Evolutionary conservation across 2,797 vertebrate genomes (phyloP).

Genomic region (Muscicapa comitata): DNA sequence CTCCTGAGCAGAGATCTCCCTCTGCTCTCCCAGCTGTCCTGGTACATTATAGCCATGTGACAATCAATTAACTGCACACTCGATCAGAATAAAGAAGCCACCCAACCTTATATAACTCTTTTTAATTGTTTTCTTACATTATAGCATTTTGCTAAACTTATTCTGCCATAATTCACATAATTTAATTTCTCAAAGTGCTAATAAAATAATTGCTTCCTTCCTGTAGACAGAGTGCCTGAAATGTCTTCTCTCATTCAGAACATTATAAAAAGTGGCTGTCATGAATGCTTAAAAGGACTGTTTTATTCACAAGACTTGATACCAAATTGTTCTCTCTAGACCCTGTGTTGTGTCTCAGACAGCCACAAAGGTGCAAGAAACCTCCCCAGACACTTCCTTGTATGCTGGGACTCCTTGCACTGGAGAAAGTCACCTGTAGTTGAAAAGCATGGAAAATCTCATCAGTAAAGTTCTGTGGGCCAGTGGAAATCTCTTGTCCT

Average conservation of each 20-base stretch:
- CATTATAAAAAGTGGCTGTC: conserved; percentile 67
- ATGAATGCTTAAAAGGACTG: conserved; percentile 63
- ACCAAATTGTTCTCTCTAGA: conserved; percentile 50
- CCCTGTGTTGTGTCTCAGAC: not conserved
- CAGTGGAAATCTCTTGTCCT: not conserved
- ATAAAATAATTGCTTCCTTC: conserved; percentile 83
- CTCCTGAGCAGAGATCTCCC: conserved; percentile 4
- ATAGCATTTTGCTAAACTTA: conserved; percentile 75
- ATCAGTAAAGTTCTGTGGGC: not conserved
- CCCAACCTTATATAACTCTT: conserved; percentile 78
- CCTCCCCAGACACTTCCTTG: not conserved
- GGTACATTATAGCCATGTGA: conserved; percentile 59
- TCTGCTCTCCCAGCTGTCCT: conserved; percentile 33
- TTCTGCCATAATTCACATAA: conserved; percentile 74
- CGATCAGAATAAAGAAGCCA: conserved; percentile 72
- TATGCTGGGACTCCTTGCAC: fast-evolving
- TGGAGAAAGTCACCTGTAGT: not conserved
- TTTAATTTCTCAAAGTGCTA: conserved; percentile 82
- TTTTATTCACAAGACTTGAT: conserved; percentile 13
- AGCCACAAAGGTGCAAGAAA: not conserved
- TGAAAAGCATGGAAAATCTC: not conserved
- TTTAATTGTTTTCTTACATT: conserved; percentile 82
- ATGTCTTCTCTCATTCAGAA: conserved; percentile 32
- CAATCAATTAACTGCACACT: conserved; percentile 79
- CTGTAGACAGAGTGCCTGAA: conserved; percentile 73